Conservation (phyloP, 2,113 vertebrate genomes). For the Myxocyprinus asiaticus region DNA sequence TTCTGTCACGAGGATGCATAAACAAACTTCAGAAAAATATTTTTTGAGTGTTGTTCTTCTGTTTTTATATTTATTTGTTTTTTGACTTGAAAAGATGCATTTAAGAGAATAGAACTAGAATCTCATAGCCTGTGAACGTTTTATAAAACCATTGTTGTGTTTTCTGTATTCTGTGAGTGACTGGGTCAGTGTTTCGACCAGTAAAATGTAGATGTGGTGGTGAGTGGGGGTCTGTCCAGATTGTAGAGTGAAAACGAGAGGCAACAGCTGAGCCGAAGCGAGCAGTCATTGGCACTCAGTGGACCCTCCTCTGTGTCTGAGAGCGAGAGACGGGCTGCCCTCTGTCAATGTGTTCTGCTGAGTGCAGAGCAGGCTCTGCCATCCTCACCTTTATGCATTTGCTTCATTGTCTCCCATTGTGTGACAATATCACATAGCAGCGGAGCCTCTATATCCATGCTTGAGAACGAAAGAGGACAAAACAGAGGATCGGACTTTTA, state of each 20-base stretch:
- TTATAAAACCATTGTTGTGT: no score
- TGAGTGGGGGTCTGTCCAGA: conserved; percentile 39
- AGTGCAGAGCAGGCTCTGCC: conserved; percentile 31
- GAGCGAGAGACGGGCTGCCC: neutral
- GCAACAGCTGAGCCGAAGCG: conserved; percentile 79
- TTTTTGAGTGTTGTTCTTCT: no score
- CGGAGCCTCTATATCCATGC: neutral
- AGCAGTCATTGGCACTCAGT: conserved; percentile 67
- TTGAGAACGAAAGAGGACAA: conserved; percentile 27
- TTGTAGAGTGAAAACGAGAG: conserved; percentile 70
- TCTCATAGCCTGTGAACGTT: no score
- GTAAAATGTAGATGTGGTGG: conserved; percentile 33
- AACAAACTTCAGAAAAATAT: no score
- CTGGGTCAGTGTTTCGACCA: conserved; percentile 9
- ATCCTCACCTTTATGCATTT: conserved; percentile 15
- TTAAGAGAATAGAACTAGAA: no score
- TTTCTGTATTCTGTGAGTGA: neutral
- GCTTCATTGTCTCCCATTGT: conserved; percentile 20
- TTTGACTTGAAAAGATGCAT: no score
- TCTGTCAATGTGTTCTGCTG: conserved; percentile 37
- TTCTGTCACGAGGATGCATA: no score
- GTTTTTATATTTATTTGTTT: no score
- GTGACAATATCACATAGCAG: neutral
- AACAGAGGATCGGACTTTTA: conserved; percentile 22
- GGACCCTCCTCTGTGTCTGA: conserved; percentile 61